Evolutionary conservation across 2,113 vertebrate genomes (phyloP).

Genomic region (Cettia cetti): DNA sequence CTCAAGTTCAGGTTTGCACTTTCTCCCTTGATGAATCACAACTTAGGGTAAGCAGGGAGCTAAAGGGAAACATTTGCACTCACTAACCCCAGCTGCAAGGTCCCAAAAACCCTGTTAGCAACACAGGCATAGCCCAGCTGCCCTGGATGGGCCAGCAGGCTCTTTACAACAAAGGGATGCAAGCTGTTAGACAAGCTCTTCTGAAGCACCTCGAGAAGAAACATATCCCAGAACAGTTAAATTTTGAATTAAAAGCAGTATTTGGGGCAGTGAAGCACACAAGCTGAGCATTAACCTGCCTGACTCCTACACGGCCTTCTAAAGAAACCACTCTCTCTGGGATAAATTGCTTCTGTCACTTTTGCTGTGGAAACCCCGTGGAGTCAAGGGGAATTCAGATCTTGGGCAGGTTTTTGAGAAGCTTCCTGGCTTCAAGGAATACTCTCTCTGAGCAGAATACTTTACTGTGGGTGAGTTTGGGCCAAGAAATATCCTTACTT

Average conservation of each 20-base stretch:
- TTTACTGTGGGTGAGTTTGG: background rate
- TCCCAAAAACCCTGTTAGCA: background rate
- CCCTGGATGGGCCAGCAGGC: background rate
- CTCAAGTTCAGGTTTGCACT: background rate
- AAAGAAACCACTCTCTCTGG: background rate
- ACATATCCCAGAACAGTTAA: background rate
- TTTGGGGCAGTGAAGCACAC: background rate
- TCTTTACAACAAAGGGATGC: background rate
- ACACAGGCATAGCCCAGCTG: background rate
- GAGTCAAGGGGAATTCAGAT: background rate
- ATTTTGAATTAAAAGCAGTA: background rate
- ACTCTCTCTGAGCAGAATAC: background rate
- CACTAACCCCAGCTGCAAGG: background rate
- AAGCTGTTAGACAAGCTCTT: background rate
- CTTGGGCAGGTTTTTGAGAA: background rate
- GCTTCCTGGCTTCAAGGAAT: background rate
- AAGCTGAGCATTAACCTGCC: background rate
- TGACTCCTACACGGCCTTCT: fast-evolving
- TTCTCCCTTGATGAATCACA: background rate
- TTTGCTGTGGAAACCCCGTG: background rate
- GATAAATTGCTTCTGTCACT: background rate
- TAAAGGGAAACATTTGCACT: background rate
- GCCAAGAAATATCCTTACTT: background rate
- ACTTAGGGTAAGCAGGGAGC: background rate
- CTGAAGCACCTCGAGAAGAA: background rate